Evolutionary conservation across 2,797 vertebrate species (phyloP).

Genomic region (Euthynnus affinis): DNA sequence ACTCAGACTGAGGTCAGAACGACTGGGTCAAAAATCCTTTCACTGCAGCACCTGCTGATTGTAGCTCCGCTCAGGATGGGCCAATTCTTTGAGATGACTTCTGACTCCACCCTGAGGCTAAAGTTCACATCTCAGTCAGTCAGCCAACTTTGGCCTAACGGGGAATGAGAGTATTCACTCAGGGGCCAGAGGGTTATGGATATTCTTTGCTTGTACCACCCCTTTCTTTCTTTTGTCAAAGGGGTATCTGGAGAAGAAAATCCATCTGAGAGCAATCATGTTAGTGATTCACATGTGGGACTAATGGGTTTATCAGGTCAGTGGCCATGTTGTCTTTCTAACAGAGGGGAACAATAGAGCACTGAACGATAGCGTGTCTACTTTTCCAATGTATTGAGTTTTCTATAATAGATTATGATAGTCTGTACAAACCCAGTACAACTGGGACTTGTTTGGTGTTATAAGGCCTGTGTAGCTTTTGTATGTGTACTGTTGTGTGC

Average conservation of each 20-base stretch:
- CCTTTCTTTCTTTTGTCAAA: conserved; percentile 21
- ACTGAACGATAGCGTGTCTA: not conserved
- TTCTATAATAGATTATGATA: conserved; percentile 43
- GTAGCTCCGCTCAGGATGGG: conserved; percentile 13
- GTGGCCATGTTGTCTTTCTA: conserved; percentile 14
- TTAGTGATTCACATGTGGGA: not conserved
- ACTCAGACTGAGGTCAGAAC: conserved; percentile 19
- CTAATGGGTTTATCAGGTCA: not conserved
- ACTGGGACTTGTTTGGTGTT: conserved; percentile 12
- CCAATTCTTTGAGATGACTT: conserved; percentile 35
- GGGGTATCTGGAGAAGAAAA: not conserved
- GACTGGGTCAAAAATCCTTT: conserved; percentile 24
- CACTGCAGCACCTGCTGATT: conserved; percentile 17
- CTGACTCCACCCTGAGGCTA: conserved; percentile 39
- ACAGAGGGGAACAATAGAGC: not conserved
- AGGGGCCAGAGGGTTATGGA: conserved; percentile 2
- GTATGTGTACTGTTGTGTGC: conserved; percentile 30
- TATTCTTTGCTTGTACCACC: conserved; percentile 16
- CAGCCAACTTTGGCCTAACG: not conserved
- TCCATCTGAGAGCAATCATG: not conserved
- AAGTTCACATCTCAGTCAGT: conserved; percentile 42
- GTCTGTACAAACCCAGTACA: conserved; percentile 13
- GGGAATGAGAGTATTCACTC: conserved; percentile 25
- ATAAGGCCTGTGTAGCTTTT: not conserved
- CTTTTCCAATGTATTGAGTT: conserved; percentile 29